These are phyloP conservation scores for Drosophila parthenogenetica DNA, from an alignment of 2,888 invertebrate species.

Conservation along the genomic window DNA sequence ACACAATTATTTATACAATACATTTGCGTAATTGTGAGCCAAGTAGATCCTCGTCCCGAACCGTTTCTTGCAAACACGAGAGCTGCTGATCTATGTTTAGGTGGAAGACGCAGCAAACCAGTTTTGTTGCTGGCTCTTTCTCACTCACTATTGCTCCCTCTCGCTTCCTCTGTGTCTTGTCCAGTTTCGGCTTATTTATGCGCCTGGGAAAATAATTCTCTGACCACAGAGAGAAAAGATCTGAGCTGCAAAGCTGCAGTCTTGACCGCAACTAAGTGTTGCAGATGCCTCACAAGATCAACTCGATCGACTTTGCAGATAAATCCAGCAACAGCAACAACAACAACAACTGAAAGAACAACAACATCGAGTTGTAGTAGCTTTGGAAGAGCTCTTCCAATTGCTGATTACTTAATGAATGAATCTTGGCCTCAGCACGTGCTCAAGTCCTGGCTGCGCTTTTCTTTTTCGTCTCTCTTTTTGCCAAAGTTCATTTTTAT, in stretches of 20 bases:
- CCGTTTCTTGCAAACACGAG: constrained; percentile 13
- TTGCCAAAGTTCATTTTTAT: constrained; percentile 23
- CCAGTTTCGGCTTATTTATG: constrained; percentile 73
- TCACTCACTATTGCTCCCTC: constrained; percentile 3
- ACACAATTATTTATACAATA: constrained; percentile 82
- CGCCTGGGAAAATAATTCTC: constrained; percentile 77
- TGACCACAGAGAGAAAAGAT: constrained; percentile 59
- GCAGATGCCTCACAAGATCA: constrained; percentile 37
- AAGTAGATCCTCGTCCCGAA: constrained; percentile 37
- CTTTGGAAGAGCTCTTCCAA: constrained; percentile 39
- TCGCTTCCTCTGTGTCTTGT: constrained; percentile 24
- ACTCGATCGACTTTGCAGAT: constrained; percentile 50
- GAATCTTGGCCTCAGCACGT: constrained; percentile 67
- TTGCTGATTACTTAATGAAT: constrained; percentile 76
- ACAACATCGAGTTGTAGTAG: constrained; percentile 9
- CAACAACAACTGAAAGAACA: constrained; percentile 18
- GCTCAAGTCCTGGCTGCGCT: constrained; percentile 72
- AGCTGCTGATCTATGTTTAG: constrained; percentile 44
- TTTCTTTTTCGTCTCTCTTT: constrained; percentile 18
- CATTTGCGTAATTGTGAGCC: constrained; percentile 83
- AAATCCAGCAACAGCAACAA: constrained; percentile 32
- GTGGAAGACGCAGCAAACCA: constrained; percentile 50
- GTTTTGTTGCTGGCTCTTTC: constrained; percentile 18
- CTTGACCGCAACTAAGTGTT: constrained; percentile 48
- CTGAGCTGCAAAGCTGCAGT: constrained; percentile 30